phyloP scores from a whole-genome alignment of 2,888 invertebrate genomes.

The Limnephilus lunatus region DNA sequence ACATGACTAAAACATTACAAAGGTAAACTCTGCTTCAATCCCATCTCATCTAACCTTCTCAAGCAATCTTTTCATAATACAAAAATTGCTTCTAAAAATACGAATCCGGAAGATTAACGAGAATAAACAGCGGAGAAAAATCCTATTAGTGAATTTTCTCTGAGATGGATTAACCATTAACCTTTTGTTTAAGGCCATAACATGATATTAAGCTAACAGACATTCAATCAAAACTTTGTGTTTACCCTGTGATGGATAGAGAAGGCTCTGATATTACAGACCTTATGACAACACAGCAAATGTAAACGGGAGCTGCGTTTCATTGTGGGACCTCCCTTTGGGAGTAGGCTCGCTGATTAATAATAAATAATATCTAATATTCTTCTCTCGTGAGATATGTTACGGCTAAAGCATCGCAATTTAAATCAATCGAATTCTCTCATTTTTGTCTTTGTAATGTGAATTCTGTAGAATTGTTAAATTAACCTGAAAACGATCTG shows the following conservation, averaged over 20 bases:
- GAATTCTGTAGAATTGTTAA: neutral
- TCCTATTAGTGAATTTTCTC: neutral
- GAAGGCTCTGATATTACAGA: slow-evolving; percentile 22
- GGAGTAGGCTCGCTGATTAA: neutral
- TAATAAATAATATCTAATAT: neutral
- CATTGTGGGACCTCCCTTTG: neutral
- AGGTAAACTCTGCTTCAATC: neutral
- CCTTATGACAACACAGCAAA: neutral
- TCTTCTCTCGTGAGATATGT: neutral
- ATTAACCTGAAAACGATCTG: neutral
- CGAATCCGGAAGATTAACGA: neutral
- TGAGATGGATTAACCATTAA: neutral
- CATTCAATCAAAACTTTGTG: slow-evolving; percentile 44
- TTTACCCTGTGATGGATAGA: slow-evolving; percentile 31
- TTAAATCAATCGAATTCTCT: neutral
- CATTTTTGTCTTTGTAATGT: neutral
- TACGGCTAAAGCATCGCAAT: neutral
- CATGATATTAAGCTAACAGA: slow-evolving; percentile 23
- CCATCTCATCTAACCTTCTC: neutral
- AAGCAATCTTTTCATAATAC: neutral
- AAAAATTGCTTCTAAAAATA: neutral
- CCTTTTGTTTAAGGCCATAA: slow-evolving; percentile 13
- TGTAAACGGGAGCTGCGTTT: neutral
- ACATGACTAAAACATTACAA: neutral
- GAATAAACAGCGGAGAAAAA: neutral